Percentiles rank a stretch among this genome's conserved stretches.
Evolutionary conservation across 1,140 invertebrate species (phyloP).

Genomic region (Harpegnathos saltator): DNA sequence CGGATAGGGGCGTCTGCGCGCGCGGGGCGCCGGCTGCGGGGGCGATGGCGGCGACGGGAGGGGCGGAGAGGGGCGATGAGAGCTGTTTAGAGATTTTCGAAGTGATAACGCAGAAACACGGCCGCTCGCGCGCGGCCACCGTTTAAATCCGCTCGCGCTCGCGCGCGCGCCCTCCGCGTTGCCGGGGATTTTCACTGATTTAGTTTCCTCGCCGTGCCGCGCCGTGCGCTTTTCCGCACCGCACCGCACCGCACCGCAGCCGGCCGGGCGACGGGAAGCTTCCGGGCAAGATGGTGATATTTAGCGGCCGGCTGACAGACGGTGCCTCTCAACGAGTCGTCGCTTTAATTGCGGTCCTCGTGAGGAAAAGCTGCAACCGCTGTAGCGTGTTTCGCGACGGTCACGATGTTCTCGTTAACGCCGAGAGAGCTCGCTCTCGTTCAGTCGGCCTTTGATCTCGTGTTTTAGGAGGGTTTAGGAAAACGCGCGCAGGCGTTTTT

Average conservation of each 20-base stretch:
- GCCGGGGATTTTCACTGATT: slow-evolving; percentile 72
- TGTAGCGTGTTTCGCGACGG: no score
- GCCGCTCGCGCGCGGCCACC: neutral
- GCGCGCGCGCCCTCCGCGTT: slow-evolving; percentile 42
- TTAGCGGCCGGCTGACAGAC: neutral
- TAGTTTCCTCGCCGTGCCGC: slow-evolving; percentile 58
- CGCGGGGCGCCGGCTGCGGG: slow-evolving; percentile 33
- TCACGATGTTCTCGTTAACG: no score
- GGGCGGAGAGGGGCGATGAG: slow-evolving; percentile 63
- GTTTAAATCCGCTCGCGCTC: slow-evolving; percentile 69
- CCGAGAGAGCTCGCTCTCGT: no score
- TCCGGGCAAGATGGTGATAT: slow-evolving; percentile 2
- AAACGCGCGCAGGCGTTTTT: no score
- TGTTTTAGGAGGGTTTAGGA: no score
- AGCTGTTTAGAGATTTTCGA: slow-evolving; percentile 75
- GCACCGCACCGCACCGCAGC: neutral
- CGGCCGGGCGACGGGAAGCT: neutral
- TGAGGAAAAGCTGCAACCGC: no score
- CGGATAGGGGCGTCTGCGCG: slow-evolving; percentile 75
- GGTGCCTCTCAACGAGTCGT: no score
- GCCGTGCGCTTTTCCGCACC: slow-evolving; percentile 42
- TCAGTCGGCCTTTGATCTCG: no score
- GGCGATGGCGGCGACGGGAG: slow-evolving; percentile 61
- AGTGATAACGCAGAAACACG: slow-evolving; percentile 69
- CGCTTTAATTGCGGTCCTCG: no score